Conservation (phyloP, 2,113 vertebrate genomes). For the Sinocyclocheilus grahami region DNA sequence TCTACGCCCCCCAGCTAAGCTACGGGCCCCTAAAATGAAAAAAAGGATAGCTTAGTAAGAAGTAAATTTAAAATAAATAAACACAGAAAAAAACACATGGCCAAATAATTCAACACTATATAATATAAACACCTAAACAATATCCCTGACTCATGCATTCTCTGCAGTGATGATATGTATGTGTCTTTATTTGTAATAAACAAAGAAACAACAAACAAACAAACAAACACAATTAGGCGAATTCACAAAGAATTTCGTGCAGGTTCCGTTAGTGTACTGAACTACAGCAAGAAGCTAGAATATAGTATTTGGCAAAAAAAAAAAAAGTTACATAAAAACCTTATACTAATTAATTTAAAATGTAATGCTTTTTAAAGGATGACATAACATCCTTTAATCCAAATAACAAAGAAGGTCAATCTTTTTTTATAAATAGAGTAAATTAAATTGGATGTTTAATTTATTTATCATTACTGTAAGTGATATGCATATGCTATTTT, state of each 20-base stretch:
- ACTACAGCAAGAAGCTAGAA: background rate
- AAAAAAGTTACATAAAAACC: background rate
- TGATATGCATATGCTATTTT: background rate
- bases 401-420: background rate
- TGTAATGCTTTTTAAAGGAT: background rate
- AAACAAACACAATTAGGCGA: conserved; percentile 27
- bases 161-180: conserved; percentile 18
- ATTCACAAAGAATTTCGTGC: conserved; percentile 26
- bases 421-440: background rate
- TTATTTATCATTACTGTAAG: background rate
- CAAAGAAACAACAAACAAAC: conserved; percentile 35
- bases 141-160: conserved; percentile 61
- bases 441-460: background rate
- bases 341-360: background rate
- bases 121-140: conserved; percentile 60
- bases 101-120: conserved; percentile 33
- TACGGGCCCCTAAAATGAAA: conserved; percentile 77
- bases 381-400: background rate
- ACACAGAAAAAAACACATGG: background rate
- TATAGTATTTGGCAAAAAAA: background rate
- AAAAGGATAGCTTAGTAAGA: conserved; percentile 74
- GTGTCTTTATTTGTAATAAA: conserved; percentile 8
- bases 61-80: conserved; percentile 59
- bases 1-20: conserved; percentile 80
- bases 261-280: background rate